These are phyloP conservation scores for Aleiodes leptofemur DNA, from an alignment of 2,888 invertebrate species.

Conservation along the genomic window DNA sequence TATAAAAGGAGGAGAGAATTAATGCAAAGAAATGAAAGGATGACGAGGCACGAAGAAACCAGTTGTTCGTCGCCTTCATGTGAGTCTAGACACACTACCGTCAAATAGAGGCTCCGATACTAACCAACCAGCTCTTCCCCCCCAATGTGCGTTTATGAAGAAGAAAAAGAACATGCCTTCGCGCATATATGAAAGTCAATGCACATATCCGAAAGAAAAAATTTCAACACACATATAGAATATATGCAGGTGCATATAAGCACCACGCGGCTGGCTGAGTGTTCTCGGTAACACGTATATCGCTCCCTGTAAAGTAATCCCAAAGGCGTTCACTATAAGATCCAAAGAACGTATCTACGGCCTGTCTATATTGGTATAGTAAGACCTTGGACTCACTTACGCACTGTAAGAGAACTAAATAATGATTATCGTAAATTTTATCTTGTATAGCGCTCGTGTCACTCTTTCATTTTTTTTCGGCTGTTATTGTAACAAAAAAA, in stretches of 20 bases:
- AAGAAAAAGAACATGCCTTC: slow-evolving; percentile 16
- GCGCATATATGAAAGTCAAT: slow-evolving; percentile 29
- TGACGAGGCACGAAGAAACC: slow-evolving; percentile 12
- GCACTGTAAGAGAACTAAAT: slow-evolving; percentile 33
- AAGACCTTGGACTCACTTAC: slow-evolving; percentile 36
- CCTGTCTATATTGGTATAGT: slow-evolving; percentile 24
- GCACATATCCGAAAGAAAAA: slow-evolving; percentile 5
- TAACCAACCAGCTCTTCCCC: neutral
- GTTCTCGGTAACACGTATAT: slow-evolving; percentile 21
- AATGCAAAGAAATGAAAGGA: neutral
- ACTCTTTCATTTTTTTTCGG: neutral
- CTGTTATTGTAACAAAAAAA: neutral
- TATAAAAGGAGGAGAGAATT: too few relatives aligned
- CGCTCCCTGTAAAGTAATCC: slow-evolving; percentile 34
- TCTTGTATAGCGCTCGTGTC: slow-evolving; percentile 23
- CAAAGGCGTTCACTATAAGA: neutral
- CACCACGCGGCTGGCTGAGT: slow-evolving; percentile 27
- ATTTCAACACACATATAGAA: neutral
- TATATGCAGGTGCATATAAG: slow-evolving; percentile 37
- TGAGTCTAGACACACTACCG: slow-evolving; percentile 32
- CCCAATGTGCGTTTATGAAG: neutral
- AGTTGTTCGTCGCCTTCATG: neutral
- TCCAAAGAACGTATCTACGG: neutral
- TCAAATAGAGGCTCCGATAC: neutral
- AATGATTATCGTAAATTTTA: slow-evolving; percentile 39